A percentile compares a stretch with the other conserved stretches of the same genome.
These are phyloP conservation scores for Xyrauchen texanus DNA, from an alignment of 2,113 vertebrate species.

Conservation along the genomic window DNA sequence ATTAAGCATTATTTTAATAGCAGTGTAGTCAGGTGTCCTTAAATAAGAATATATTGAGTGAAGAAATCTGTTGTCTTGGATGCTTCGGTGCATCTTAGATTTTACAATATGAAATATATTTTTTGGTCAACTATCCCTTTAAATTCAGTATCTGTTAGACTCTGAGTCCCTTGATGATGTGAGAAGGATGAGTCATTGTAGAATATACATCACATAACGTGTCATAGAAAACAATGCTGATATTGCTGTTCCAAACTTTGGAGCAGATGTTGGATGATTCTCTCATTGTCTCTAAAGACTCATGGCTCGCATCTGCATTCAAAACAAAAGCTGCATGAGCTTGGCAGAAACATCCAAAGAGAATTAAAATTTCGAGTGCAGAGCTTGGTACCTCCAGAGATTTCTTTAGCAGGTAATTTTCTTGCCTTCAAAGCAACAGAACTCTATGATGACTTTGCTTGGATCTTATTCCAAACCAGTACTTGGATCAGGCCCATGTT, in stretches of 20 bases:
- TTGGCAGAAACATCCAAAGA: slow-evolving; percentile 58
- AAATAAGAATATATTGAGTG: too few relatives aligned
- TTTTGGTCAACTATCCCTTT: too few relatives aligned
- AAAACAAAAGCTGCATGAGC: too few relatives aligned
- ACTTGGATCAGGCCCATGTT: slow-evolving; percentile 61
- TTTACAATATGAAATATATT: too few relatives aligned
- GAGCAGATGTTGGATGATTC: slow-evolving; percentile 49
- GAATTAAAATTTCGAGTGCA: slow-evolving; percentile 52
- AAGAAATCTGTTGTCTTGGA: too few relatives aligned
- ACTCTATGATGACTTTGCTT: slow-evolving; percentile 57
- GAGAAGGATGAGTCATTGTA: too few relatives aligned
- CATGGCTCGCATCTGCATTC: slow-evolving; percentile 40
- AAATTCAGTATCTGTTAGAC: too few relatives aligned
- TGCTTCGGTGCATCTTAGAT: too few relatives aligned
- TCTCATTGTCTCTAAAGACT: slow-evolving; percentile 22
- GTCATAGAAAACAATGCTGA: neutral
- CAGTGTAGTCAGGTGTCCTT: too few relatives aligned
- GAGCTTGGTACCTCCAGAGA: slow-evolving; percentile 53
- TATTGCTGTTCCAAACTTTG: slow-evolving; percentile 7
- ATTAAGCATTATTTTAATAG: too few relatives aligned
- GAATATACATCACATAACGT: too few relatives aligned
- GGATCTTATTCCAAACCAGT: slow-evolving; percentile 50
- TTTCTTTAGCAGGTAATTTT: slow-evolving; percentile 58
- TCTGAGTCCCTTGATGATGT: too few relatives aligned
- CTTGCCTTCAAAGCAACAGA: slow-evolving; percentile 60